Evolutionary conservation across 2,888 invertebrate genomes (phyloP), one percentile per base, ranked within the genome.

Genomic region (Campaea margaritaria): DNA sequence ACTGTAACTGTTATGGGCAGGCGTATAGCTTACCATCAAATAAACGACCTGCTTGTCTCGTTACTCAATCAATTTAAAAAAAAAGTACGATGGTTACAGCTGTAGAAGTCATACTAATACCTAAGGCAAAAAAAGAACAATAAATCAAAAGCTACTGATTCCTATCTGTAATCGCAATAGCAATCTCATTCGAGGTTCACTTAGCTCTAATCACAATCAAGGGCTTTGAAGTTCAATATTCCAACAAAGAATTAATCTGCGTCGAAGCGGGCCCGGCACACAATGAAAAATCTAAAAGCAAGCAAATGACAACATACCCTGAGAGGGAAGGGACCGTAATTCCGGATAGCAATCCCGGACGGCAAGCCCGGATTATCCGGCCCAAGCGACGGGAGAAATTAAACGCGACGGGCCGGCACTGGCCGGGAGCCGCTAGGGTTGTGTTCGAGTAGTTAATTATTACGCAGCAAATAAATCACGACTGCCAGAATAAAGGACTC

Each of bases 351-450:
- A 51, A 59, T 57, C 61, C 62, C 27, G 53, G 57, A 50, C 62
- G 55, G 47, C 67, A 51, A 59, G 55, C 61, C 62, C 27, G 66
- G 66, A 63, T 66, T 42, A 66, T 66, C 65, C 64, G 51, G 56
- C 36, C 42, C 46, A 36, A 52, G 13, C 43, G 56, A 61, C 47
- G 41, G 58, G 58, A 44, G 49, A 46, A 59, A 66, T 63, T 61
- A 64, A 63, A 63, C 52, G 44, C 42, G 45, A 48, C 58, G 48
- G 45, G 47, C 44, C 13, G 48, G 48, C 48, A 46, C 48, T 42
- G 57, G 43, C 50, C 50, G 49, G 52, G 7, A 52, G 16, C 42
- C 31, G 27, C 21, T 60, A 64, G 64, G 64, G 56, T 47, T 64
- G 60, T 8, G n/a, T 43, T 49, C 28, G 43, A 28, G n/a, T 39